Evolutionary conservation across 2,797 vertebrate genomes (phyloP), one percentile per base, ranked within the genome.

Genomic region (Galago senegalensis): DNA sequence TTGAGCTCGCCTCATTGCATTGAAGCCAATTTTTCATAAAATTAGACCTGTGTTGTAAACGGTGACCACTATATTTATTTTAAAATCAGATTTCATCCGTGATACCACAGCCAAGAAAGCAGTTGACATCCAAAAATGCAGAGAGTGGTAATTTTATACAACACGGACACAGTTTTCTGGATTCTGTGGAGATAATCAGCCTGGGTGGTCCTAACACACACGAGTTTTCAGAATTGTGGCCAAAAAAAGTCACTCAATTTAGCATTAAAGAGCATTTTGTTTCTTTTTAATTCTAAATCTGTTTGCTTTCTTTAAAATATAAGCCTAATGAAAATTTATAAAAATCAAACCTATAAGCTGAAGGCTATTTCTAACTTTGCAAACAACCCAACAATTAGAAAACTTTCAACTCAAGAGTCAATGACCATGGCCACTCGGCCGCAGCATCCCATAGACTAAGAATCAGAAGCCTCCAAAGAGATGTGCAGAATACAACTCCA

Each of bases 41-140:
- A 69, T 11, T 61, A 16, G 77, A 58, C 60, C 85, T 92, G 60
- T 82, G 70, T 83, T 75, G 95, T 91, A 92, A 94, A 86, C 63
- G 60, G 63, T 89, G 61, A 60, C 63, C 88, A 97, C 69, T 92
- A 23, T 97, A 88, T 96, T 97, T 97, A 97, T 84, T 97, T 98
- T 95, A 73, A 97, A 96, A 96, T 96, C 82, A 92, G 25, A 83
- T 87, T 97, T 96, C 86, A 95, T 83, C 85, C 56, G 53, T 86
- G 75, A 93, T 58, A 96, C 80, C 73, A 86, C 67, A 93, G 85
- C 49, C 85, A 88, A 89, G 85, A 92, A 94, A 90, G 73, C 85
- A 91, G 82, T 1, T 92, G 87, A 82, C 88, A 95, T 87, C 27
- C 90, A 89, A 95, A 92, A 53, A 4, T 70, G 58, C n/a, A 40